Base-by-base conservation (phyloP, 2,113 vertebrate species). In the Serilophus lunatus region DNA sequence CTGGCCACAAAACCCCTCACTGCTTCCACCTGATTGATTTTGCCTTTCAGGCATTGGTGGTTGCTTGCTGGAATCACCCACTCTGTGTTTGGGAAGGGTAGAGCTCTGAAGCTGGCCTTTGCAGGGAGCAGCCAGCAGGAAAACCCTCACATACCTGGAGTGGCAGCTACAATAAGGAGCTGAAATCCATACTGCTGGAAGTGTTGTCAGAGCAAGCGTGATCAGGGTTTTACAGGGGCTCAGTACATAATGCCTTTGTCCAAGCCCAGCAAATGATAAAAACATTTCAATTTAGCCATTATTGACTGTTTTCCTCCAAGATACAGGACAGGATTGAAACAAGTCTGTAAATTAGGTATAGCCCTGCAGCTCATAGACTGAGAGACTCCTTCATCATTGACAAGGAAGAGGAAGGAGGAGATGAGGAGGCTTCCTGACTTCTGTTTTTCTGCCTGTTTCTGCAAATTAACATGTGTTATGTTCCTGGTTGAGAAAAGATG, bases 301-400 rank as follows among this genome's bases (percentile, higher is more conserved):
- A 98, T 69, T 97, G 97, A 96, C 92, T 84, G 93, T 92, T 63
- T 57, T 78, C 78, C 91, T 31, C 56, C 47, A 31, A 89, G 88
- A 93, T 85, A 77, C 50, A 64, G 86, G 95, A 60, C 76, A 75
- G 94, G 31, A 93, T 97, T 86, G 95, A 83, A 97, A 92, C 77
- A 77, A 85, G 64, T 70, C 80, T 64, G 68, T 97, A 95, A 96
- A 97, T 97, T 86, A 96, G 82, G 96, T 91, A 81, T n/a, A 82
- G 90, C 78, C 70, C 66, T 86, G 74, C 61, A 68, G 69, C 89
- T 96, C 86, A 51, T 92, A 96, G 97, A 86, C 94, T 82, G 91
- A 45, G 36, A 96, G 90, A 35, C 94, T 97, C 95, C 92, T 93
- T n/a, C 92, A 53, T 80, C 86, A 79, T 51, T 88, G 96, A 88